Evolutionary conservation across 2,797 vertebrate species (phyloP).

Genomic region (Pelochelys cantorii): DNA sequence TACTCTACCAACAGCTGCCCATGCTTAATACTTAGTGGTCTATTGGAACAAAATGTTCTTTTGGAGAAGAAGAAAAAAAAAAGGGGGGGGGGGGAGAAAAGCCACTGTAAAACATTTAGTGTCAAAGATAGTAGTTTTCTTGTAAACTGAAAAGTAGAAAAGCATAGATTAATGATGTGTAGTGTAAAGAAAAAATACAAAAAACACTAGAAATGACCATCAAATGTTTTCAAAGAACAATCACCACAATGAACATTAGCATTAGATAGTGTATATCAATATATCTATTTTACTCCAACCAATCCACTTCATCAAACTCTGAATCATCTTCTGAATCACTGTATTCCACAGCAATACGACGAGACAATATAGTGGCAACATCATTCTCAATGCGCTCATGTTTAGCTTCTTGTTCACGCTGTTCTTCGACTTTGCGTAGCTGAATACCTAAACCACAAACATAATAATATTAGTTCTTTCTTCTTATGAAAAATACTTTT

Average conservation of each 20-base stretch:
- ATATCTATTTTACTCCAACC: slow-evolving; percentile 89
- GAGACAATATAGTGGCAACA: slow-evolving; percentile 96
- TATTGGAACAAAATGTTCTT: slow-evolving; percentile 81
- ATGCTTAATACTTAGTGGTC: slow-evolving; percentile 89
- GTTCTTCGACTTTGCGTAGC: slow-evolving; percentile 97
- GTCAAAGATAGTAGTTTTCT: slow-evolving; percentile 79
- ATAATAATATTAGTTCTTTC: background rate
- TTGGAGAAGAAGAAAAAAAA: slow-evolving; percentile 68
- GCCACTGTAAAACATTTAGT: slow-evolving; percentile 85
- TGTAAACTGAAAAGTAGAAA: slow-evolving; percentile 83
- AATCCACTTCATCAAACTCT: slow-evolving; percentile 98
- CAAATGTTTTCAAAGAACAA: slow-evolving; percentile 84
- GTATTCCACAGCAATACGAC: slow-evolving; percentile 97
- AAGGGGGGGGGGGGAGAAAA: slow-evolving; percentile 74
- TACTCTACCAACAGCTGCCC: slow-evolving; percentile 86
- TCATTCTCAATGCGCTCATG: slow-evolving; percentile 97
- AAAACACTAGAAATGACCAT: slow-evolving; percentile 85
- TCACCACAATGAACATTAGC: slow-evolving; percentile 86
- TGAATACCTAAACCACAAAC: slow-evolving; percentile 89
- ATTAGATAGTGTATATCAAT: slow-evolving; percentile 79
- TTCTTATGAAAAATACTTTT: rapidly evolving
- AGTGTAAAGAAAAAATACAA: slow-evolving; percentile 78
- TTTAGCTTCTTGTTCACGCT: slow-evolving; percentile 97
- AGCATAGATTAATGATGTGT: slow-evolving; percentile 77
- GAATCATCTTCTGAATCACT: slow-evolving; percentile 98